Percentiles rank a stretch among this genome's conserved stretches.
Evolutionary conservation across 2,888 invertebrate genomes (phyloP).

Genomic region (Chelonus formosanus): DNA sequence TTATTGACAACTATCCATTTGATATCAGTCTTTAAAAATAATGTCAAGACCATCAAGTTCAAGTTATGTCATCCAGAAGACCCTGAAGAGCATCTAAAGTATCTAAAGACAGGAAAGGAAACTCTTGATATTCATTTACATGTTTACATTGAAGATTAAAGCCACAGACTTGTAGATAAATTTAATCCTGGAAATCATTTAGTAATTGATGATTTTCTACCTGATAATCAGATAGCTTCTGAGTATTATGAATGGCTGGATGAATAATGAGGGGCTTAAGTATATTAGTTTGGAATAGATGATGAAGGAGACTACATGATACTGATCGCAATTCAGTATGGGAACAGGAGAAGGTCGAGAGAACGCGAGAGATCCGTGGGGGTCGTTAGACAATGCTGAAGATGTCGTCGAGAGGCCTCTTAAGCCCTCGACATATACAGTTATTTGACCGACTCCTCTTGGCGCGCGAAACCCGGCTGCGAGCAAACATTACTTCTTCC

Average conservation of each 20-base stretch:
- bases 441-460: constrained; percentile 64
- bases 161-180: no score
- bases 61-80: neutral
- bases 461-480: constrained; percentile 39
- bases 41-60: neutral
- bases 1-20: no score
- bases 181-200: no score
- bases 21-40: neutral
- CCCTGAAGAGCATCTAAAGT: neutral
- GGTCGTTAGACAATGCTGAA: constrained; percentile 47
- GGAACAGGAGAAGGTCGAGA: constrained; percentile 34
- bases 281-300: neutral
- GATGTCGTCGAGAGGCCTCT: constrained; percentile 60
- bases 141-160: no score
- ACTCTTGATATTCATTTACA: no score
- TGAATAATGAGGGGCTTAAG: constrained; percentile 19
- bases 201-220: no score
- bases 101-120: neutral
- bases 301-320: constrained; percentile 21
- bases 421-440: constrained; percentile 60
- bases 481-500: constrained; percentile 8
- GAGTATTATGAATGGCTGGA: neutral
- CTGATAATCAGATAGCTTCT: no score
- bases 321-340: constrained; percentile 29
- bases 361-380: constrained; percentile 1